These are phyloP conservation scores for Crioceris asparagi DNA, from an alignment of 2,888 invertebrate species.

Conservation along the genomic window DNA sequence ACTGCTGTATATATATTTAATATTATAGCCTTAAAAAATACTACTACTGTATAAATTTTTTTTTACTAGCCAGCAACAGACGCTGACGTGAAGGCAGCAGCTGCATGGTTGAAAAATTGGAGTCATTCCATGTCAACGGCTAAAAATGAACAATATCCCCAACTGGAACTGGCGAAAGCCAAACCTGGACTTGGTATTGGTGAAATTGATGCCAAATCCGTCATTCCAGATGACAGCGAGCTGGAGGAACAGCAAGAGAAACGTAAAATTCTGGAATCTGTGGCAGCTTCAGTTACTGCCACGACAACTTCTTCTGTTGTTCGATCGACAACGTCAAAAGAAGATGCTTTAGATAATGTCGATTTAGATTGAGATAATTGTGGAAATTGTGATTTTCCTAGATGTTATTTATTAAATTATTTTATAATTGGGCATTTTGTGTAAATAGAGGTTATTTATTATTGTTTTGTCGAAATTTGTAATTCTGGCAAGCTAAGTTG, in stretches of 20 bases:
- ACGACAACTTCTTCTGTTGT: no score
- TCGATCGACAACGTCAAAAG: constrained; percentile 18
- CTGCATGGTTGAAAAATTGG: constrained; percentile 52
- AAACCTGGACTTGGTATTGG: constrained; percentile 33
- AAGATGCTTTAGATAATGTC: constrained; percentile 26
- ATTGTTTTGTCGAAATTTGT: no score
- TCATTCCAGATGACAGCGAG: constrained; percentile 18
- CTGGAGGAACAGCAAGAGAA: constrained; percentile 3
- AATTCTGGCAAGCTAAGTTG: no score
- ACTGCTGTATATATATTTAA: no score
- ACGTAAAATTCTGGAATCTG: constrained; percentile 10
- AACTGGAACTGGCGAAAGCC: constrained; percentile 13
- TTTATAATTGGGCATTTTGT: no score
- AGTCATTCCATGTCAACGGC: constrained; percentile 41
- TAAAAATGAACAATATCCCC: constrained; percentile 6
- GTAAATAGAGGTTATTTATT: no score
- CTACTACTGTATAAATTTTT: no score
- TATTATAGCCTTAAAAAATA: no score
- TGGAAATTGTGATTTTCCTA: no score
- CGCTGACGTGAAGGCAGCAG: constrained; percentile 24
- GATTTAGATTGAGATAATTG: constrained; percentile 20
- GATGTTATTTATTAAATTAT: no score
- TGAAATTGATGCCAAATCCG: constrained; percentile 37
- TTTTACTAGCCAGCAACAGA: not conserved
- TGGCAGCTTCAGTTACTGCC: no score